phyloP scores from a whole-genome alignment of 2,888 invertebrate genomes.

The Girardia tigrina region DNA sequence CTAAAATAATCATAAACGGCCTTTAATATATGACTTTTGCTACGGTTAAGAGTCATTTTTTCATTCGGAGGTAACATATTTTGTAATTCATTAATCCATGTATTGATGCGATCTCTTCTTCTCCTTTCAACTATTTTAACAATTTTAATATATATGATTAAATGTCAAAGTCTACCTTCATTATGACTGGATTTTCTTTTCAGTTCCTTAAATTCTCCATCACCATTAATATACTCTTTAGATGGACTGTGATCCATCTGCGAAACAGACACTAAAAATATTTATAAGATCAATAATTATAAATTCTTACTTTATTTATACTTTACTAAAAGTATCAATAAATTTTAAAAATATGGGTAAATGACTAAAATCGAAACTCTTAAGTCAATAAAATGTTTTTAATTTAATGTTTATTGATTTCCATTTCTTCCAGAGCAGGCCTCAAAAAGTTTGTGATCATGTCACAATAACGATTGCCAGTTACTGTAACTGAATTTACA shows the following conservation, averaged over 20 bases:
- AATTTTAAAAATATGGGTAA: no score
- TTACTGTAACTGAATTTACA: no score
- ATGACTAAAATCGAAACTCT: no score
- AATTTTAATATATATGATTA: neutral
- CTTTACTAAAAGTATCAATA: no score
- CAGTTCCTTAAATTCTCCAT: neutral
- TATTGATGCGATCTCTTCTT: neutral
- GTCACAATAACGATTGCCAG: no score
- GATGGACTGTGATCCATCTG: neutral
- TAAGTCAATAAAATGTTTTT: no score
- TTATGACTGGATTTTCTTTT: neutral
- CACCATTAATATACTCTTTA: neutral
- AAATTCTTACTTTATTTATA: no score
- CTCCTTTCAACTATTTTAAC: neutral
- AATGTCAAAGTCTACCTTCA: neutral
- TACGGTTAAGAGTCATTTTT: conserved; percentile 9
- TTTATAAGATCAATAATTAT: no score
- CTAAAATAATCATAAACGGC: conserved; percentile 8
- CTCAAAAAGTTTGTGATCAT: no score
- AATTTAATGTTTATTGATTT: no score
- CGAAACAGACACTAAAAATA: neutral
- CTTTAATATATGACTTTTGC: conserved; percentile 10
- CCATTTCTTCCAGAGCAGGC: no score
- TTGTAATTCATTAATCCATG: conserved; percentile 16
- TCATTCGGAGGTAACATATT: neutral